Base-by-base conservation (phyloP, 2,797 vertebrate genomes). In the Sardinella longiceps region DNA sequence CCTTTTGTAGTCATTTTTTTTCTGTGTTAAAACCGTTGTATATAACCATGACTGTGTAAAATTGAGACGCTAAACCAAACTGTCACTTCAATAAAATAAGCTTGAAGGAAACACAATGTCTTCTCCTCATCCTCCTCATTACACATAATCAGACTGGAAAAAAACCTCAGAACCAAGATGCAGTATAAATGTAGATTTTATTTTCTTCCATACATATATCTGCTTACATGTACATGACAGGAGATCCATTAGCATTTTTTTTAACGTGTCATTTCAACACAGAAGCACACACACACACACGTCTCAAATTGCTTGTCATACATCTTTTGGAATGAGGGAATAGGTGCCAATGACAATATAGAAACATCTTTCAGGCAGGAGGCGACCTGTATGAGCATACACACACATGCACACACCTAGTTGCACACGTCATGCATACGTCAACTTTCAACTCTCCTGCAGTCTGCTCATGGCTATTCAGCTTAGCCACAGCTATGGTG, bases 41-140 rank as follows among this genome's bases (percentile, higher is more conserved):
- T 93, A 94, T 95, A 77, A 92, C 92, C 95, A 95, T 93, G 87
- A 93, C 91, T 94, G 92, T 94, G 92, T 94, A 90, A 84, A 93
- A 93, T 90, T 83, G 88, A 94, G 85, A 90, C 88, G 89, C 70
- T 39, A 90, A 92, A 89, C 88, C 91, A 92, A 93, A 93, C 87
- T 88, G 88, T 93, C 93, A 93, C 92, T 90, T 93, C 91, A 96
- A 95, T 95, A 95, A 96, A 95, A 94, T 88, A 94, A 90, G 90
- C 91, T 92, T 94, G 86, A 93, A 93, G 82, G 88, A 94, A 94
- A 90, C 70, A 74, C 37, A 5, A 4, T 74, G 66, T 43, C 15
- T 77, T 77, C 30, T 12, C 63, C 60, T 63, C 15, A 15, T 3
- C 30, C 39, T 37, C 18, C 18, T 77, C 33, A 20, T 43, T 43